Conservation (phyloP, 2,888 invertebrate species). For the Phaonia tiefii region DNA sequence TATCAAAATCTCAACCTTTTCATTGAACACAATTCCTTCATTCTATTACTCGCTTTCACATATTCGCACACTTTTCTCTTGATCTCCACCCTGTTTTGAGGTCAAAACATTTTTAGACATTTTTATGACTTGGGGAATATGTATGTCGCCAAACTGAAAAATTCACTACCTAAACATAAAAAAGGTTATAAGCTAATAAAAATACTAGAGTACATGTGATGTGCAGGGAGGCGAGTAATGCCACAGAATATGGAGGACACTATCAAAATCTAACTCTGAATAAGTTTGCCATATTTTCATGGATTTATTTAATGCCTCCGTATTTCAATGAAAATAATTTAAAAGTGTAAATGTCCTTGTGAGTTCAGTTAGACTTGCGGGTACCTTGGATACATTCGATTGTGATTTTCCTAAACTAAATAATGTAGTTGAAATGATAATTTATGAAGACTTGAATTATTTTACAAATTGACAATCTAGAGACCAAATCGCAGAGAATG, state of each 20-base stretch:
- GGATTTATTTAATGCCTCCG: neutral
- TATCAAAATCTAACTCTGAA: constrained; percentile 14
- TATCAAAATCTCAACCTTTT: constrained; percentile 60
- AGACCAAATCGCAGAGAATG: too few species aligned
- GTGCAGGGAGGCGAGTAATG: neutral
- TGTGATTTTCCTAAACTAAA: too few species aligned
- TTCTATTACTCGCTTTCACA: neutral
- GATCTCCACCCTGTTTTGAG: neutral
- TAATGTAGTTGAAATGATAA: too few species aligned
- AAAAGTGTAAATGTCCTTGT: too few species aligned
- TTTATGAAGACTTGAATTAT: too few species aligned
- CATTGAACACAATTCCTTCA: constrained; percentile 47
- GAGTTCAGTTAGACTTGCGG: too few species aligned
- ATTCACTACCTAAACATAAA: constrained; percentile 46
- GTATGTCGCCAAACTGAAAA: constrained; percentile 28
- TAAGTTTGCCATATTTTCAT: constrained; percentile 37
- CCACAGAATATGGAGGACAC: neutral
- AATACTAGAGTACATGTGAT: constrained; percentile 7
- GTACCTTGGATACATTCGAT: too few species aligned
- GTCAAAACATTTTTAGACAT: constrained; percentile 47
- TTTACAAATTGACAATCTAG: too few species aligned
- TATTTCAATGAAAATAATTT: too few species aligned
- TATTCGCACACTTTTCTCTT: neutral
- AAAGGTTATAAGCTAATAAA: constrained; percentile 51
- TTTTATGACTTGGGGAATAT: constrained; percentile 37